Evolutionary conservation across 2,797 vertebrate species (phyloP), one percentile per base, ranked within the genome.

Genomic region (Channa striata): DNA sequence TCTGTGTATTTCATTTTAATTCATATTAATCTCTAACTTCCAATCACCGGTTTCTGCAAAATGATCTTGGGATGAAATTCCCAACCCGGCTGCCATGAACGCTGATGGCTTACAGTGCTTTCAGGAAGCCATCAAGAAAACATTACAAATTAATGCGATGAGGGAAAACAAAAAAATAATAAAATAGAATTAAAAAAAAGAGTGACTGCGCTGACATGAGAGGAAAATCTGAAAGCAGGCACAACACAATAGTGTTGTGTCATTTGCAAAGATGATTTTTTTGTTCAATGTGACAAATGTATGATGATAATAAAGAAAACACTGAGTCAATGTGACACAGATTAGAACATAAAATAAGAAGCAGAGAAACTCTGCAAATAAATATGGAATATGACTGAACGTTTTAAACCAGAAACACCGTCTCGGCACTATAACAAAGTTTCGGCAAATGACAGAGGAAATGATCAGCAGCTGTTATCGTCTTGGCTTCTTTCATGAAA

Each of bases 241-340:
- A 43, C 13, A 49, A 43, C 13, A 49, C 20, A 36, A 33, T 20
- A 66, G 11, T 51, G 50, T 4, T 30, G 51, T 70, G 51, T 70
- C 48, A 68, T 72, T 72, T 66, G 44, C 72, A 59, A 70, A 79
- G 72, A 76, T 21, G 33, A 64, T 68, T 64, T 71, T n/a, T 64
- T 51, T 30, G 44, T 60, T 82, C n/a, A 66, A 84, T 81, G 67
- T 69, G 72, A 44, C 17, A 59, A 68, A 20, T 19, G 72, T 40
- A 67, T 39, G 37, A 21, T 1, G 2, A 44, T 64, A 43, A 72
- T 8, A 60, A 64, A 0, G 19, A 40, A 54, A 80, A 64, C 62
- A 60, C 2, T 34, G 65, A 78, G 57, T 74, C 81, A 77, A 8
- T 37, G 23, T 60, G 49, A 63, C 40, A 44, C 19, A 4, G 21